Conservation (phyloP, 2,113 vertebrate genomes). For the Zosterops borbonicus region DNA sequence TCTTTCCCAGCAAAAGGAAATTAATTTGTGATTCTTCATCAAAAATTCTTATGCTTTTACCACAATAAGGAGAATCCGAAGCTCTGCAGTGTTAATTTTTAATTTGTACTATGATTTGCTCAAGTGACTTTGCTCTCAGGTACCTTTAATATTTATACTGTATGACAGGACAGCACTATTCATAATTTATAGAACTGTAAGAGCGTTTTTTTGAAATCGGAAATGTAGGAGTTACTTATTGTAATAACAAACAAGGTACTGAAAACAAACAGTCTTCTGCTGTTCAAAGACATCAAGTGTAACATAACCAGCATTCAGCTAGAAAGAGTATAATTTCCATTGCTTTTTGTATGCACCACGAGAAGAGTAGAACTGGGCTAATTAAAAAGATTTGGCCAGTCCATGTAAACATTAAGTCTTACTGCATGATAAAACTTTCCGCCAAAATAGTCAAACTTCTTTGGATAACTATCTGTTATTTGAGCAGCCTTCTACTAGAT, state of each 20-base stretch:
- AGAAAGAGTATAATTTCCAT: neutral
- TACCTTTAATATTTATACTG: neutral
- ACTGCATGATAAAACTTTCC: neutral
- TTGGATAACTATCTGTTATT: neutral
- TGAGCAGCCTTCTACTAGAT: neutral
- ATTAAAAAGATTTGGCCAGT: neutral
- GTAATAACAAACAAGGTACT: neutral
- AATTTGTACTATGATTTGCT: neutral
- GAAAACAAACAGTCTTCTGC: neutral
- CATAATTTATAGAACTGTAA: neutral
- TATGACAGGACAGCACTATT: neutral
- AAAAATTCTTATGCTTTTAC: neutral
- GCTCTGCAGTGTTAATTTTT: neutral
- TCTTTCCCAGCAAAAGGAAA: neutral
- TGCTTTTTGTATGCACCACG: neutral
- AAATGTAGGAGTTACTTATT: neutral
- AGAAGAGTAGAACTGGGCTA: neutral
- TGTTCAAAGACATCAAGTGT: neutral
- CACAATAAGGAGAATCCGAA: neutral
- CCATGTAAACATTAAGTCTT: neutral
- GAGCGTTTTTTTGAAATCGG: neutral
- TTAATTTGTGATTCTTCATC: neutral
- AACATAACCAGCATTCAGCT: neutral
- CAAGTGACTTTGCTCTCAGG: neutral
- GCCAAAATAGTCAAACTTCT: neutral